Evolutionary conservation across 30 jellyfish, hydroid and myxozoan genomes (phyloP), one percentile per base, ranked within the genome.

Genomic region (Nemopilema nomurai): DNA sequence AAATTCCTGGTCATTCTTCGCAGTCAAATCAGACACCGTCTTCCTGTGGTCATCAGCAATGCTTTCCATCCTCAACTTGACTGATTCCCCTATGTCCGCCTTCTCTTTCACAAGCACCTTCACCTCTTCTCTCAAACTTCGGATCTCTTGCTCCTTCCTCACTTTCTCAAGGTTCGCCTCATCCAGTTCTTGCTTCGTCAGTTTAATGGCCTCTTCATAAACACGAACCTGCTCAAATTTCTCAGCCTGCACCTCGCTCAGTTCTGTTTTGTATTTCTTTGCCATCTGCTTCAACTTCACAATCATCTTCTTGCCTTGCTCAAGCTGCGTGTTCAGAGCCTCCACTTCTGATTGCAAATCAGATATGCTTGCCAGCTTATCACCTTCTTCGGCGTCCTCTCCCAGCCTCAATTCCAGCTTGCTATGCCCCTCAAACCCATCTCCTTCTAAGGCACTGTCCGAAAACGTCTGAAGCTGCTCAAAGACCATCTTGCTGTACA

Each of bases 61-160:
- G 13, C 28, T 51, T 21, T 85, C 87, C 1, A 74, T 33, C 29
- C 87, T 64, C 16, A 62, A 21, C 28, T 76, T 74, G n/a, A 72
- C 27, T 21, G 74, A 49, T 24, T 85, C 89, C 16, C 67, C 90
- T 41, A 71, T 18, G 17, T 62, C 77, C 8, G 75, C 76, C 69
- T 93, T 93, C 72, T 94, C 99, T 31, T 89, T 66, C 9, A 94
- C 97, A 53, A 87, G 90, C 4, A 62, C 89, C 0, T 65, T 67
- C 3, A 94, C 90, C 33, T 94, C 97, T 32, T 94, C 97, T 25
- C 99, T 68, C 53, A 94, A 62, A 69, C 92, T 82, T 28, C 80
- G 23, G 9, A 88, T 69, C 49, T 79, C 87, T 25, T 79, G 91
- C n/a, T 88, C 96, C 63, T 88, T 88, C 75, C 88, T 73, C 27